phyloP scores from a whole-genome alignment of 2,888 invertebrate genomes.

The Itoplectis maculator region DNA sequence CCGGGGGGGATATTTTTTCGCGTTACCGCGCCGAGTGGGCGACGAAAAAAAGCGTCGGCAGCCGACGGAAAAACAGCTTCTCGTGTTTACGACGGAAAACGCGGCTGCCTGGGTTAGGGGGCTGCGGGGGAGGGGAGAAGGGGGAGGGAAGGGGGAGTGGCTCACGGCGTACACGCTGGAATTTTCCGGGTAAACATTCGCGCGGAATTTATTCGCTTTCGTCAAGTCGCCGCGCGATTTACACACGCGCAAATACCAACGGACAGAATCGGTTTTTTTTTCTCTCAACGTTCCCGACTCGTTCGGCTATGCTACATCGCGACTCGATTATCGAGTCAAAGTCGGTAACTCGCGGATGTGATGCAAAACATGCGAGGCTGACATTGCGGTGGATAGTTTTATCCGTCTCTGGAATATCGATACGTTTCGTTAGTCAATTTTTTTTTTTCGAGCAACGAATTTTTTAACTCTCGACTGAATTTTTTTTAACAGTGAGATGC shows the following conservation, averaged over 20 bases:
- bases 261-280: slow-evolving; percentile 21
- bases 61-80: slow-evolving; percentile 27
- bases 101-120: no score
- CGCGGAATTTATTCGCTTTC: slow-evolving; percentile 61
- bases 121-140: no score
- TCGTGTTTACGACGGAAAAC: slow-evolving; percentile 36
- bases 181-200: slow-evolving; percentile 56
- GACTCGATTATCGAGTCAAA: slow-evolving; percentile 63
- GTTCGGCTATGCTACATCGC: slow-evolving; percentile 39
- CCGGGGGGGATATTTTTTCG: slow-evolving; percentile 37
- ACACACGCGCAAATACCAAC: not conserved
- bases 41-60: slow-evolving; percentile 23
- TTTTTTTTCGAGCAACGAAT: not conserved
- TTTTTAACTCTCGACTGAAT: not conserved
- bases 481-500: not conserved
- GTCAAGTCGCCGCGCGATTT: slow-evolving; percentile 17
- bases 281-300: slow-evolving; percentile 14
- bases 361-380: slow-evolving; percentile 38
- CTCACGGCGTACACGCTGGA: slow-evolving; percentile 28
- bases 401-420: slow-evolving; percentile 61
- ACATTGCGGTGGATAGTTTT: slow-evolving; percentile 18
- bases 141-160: no score
- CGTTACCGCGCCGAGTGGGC: slow-evolving; percentile 18
- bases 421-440: slow-evolving; percentile 54
- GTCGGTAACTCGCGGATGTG: slow-evolving; percentile 46